Conservation (phyloP, 2,888 invertebrate genomes). For the Zonitis immaculata region DNA sequence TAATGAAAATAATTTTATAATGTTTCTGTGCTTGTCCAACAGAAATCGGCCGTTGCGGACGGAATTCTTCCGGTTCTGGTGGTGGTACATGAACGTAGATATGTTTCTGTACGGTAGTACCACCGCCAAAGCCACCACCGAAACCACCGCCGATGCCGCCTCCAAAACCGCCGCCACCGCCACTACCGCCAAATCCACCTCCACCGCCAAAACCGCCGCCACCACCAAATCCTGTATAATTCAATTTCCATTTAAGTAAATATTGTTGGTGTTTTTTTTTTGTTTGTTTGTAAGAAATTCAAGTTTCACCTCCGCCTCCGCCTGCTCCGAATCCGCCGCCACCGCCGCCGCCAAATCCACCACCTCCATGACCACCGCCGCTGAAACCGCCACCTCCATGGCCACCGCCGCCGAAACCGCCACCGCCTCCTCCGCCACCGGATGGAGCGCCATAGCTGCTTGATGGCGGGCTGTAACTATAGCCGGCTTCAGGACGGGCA, state of each 20-base stretch:
- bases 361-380: constrained; percentile 33
- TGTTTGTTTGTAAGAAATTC: too few relatives aligned
- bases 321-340: constrained; percentile 27
- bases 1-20: constrained; percentile 91
- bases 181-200: too few relatives aligned
- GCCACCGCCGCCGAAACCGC: constrained; percentile 27
- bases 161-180: constrained; percentile 17
- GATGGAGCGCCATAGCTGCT: constrained; percentile 46
- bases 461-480: constrained; percentile 54
- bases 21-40: constrained; percentile 77
- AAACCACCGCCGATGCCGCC: constrained; percentile 48
- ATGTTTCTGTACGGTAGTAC: constrained; percentile 75
- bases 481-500: constrained; percentile 61
- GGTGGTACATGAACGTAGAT: constrained; percentile 89
- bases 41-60: constrained; percentile 61
- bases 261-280: too few relatives aligned
- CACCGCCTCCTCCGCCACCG: constrained; percentile 43
- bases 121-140: constrained; percentile 50
- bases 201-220: constrained; percentile 24
- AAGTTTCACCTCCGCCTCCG: constrained; percentile 30
- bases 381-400: too few relatives aligned
- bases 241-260: constrained; percentile 17
- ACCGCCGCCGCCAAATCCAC: constrained; percentile 31
- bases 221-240: constrained; percentile 20
- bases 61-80: constrained; percentile 74